Conservation (phyloP, 1,140 invertebrate genomes). For the Drosophila murphyi region DNA sequence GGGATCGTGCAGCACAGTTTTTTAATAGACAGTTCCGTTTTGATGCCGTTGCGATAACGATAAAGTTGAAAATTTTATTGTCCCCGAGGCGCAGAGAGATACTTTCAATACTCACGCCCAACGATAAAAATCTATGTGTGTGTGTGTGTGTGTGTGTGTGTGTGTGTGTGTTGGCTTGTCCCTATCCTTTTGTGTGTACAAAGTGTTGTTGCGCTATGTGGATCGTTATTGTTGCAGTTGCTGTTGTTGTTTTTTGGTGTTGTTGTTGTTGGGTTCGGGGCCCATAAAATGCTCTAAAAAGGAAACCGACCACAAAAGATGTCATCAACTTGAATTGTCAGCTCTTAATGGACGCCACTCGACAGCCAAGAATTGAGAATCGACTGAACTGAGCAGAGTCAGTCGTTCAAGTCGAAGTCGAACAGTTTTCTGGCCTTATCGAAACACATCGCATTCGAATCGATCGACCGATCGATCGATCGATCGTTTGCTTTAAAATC, state of each 20-base stretch:
- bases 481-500: constrained; percentile 24
- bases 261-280: neutral
- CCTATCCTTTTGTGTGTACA: constrained; percentile 53
- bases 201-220: constrained; percentile 6
- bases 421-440: constrained; percentile 6
- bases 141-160: neutral
- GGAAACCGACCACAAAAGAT: constrained; percentile 68
- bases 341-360: constrained; percentile 53
- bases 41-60: constrained; percentile 63
- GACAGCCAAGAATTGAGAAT: neutral
- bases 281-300: constrained; percentile 45
- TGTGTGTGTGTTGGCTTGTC: constrained; percentile 2
- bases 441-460: neutral
- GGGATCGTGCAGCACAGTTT: constrained; percentile 28
- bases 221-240: neutral
- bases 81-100: constrained; percentile 20
- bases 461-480: constrained; percentile 38
- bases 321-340: constrained; percentile 79
- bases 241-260: neutral
- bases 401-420: constrained; percentile 1
- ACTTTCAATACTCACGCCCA: constrained; percentile 29
- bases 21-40: constrained; percentile 76
- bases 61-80: constrained; percentile 77
- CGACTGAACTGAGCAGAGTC: neutral
- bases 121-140: constrained; percentile 34